Conservation (phyloP, 2,797 vertebrate genomes). For the Sebastes minor region DNA sequence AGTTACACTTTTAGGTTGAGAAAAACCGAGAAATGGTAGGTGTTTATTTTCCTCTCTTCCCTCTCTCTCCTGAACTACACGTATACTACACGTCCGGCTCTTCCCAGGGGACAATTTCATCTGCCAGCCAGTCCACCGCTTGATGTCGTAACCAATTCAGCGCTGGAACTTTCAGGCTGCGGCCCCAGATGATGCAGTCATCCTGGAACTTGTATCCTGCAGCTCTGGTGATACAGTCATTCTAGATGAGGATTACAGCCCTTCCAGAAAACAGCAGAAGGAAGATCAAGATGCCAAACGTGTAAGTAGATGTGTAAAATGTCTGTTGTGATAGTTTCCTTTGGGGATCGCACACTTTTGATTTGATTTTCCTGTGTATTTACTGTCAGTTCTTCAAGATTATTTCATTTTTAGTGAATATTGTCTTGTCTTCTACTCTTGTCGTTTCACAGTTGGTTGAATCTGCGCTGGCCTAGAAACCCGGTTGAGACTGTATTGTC, state of each 20-base stretch:
- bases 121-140: not conserved
- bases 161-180: not conserved
- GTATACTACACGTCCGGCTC: not conserved
- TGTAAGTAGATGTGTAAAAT: not conserved
- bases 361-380: not conserved
- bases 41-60: not conserved
- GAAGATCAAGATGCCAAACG: not conserved
- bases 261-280: not conserved
- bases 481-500: not conserved
- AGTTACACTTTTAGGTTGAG: not conserved
- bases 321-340: not conserved
- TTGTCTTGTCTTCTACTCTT: not conserved
- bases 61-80: not conserved
- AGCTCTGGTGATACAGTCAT: not conserved
- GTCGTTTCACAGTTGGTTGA: conserved; percentile 5
- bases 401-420: not conserved
- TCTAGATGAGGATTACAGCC: not conserved
- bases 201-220: not conserved
- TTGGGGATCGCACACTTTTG: not conserved
- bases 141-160: not conserved
- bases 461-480: not conserved
- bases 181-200: not conserved
- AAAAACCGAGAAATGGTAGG: not conserved
- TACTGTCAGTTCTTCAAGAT: not conserved
- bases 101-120: not conserved